A percentile compares a stretch with the other conserved stretches of the same genome.
phyloP scores from a whole-genome alignment of 2,888 invertebrate genomes.

The Nemoura dubitans region DNA sequence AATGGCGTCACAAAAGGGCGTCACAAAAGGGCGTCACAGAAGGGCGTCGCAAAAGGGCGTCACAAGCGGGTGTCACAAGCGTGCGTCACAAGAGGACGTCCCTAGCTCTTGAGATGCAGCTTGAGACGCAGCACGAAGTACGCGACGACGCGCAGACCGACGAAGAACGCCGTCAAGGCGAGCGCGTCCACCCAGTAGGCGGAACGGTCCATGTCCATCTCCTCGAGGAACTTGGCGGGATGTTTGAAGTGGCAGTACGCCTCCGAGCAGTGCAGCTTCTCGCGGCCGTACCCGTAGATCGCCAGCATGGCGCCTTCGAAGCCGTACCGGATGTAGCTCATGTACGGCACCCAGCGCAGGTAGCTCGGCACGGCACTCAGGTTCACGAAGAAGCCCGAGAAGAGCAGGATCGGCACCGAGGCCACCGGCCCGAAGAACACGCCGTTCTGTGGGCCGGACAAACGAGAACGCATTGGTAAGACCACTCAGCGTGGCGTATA shows the following conservation, averaged over 20 bases:
- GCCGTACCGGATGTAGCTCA: slow-evolving; percentile 64
- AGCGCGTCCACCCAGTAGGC: slow-evolving; percentile 80
- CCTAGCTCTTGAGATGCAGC: slow-evolving; percentile 64
- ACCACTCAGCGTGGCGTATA: too few relatives aligned
- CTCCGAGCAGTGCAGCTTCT: slow-evolving; percentile 61
- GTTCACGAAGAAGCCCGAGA: slow-evolving; percentile 65
- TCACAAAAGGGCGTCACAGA: too few relatives aligned
- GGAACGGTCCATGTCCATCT: slow-evolving; percentile 79
- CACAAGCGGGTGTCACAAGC: too few relatives aligned
- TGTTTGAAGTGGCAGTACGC: slow-evolving; percentile 83
- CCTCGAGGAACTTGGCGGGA: slow-evolving; percentile 83
- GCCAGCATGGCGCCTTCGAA: slow-evolving; percentile 64
- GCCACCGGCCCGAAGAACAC: slow-evolving; percentile 65
- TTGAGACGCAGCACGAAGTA: slow-evolving; percentile 87
- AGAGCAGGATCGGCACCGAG: slow-evolving; percentile 63
- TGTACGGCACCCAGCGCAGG: slow-evolving; percentile 64
- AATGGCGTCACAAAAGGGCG: too few relatives aligned
- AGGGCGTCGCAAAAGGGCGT: too few relatives aligned
- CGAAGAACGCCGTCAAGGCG: slow-evolving; percentile 81
- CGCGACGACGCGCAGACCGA: slow-evolving; percentile 79
- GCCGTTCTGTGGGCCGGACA: slow-evolving; percentile 61
- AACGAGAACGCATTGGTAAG: too few relatives aligned
- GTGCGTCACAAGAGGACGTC: too few relatives aligned
- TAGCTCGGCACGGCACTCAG: slow-evolving; percentile 64
- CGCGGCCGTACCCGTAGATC: slow-evolving; percentile 62